phyloP scores from a whole-genome alignment of 2,797 vertebrate genomes.

The Meda fulgida region DNA sequence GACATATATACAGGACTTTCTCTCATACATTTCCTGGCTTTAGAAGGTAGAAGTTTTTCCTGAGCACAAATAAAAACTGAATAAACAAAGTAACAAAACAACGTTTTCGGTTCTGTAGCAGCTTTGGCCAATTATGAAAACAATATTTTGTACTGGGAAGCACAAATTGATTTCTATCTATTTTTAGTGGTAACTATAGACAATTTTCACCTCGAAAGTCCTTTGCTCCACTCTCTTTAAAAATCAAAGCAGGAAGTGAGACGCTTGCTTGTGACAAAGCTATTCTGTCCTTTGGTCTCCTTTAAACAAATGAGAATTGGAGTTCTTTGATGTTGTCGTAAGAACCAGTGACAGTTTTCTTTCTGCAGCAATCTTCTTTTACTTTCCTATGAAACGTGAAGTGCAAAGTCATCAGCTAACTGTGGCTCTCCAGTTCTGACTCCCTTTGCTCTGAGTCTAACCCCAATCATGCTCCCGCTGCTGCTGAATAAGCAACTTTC shows the following conservation, averaged over 20 bases:
- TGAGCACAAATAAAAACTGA: constrained; percentile 44
- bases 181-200: constrained; percentile 4
- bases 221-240: not conserved
- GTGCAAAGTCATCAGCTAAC: constrained; percentile 57
- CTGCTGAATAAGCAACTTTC: constrained; percentile 58
- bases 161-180: constrained; percentile 19
- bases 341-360: constrained; percentile 43
- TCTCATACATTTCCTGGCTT: constrained; percentile 14
- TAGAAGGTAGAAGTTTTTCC: not conserved
- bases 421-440: constrained; percentile 48
- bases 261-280: not conserved
- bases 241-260: constrained; percentile 27
- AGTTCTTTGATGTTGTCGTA: constrained; percentile 48
- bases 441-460: constrained; percentile 47
- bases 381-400: constrained; percentile 44
- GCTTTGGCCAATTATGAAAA: constrained; percentile 36
- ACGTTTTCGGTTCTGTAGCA: not conserved
- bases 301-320: constrained; percentile 48
- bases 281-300: constrained; percentile 25
- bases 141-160: constrained; percentile 21
- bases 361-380: constrained; percentile 53
- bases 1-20: not conserved
- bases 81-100: not conserved
- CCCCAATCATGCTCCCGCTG: constrained; percentile 50
- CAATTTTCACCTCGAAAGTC: not conserved